Percentiles rank a stretch among this genome's conserved stretches.
Conservation (phyloP, 2,888 invertebrate genomes). For the Ectemnius cavifrons region DNA sequence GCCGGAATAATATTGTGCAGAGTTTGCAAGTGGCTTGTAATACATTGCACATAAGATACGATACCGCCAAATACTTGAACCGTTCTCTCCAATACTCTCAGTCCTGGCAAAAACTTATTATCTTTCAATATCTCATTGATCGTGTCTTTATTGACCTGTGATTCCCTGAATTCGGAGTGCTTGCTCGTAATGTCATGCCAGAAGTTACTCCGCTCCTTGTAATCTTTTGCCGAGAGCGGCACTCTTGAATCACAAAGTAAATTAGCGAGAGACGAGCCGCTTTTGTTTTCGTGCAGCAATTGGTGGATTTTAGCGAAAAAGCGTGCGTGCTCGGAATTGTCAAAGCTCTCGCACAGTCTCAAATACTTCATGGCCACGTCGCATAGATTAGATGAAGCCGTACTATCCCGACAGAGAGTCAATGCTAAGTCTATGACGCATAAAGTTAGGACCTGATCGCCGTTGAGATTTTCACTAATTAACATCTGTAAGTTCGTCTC, state of each 20-base stretch:
- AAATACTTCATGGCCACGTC: constrained; percentile 72
- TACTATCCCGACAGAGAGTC: constrained; percentile 62
- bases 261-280: constrained; percentile 48
- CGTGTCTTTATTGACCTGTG: constrained; percentile 30
- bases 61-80: constrained; percentile 53
- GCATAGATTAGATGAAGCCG: constrained; percentile 66
- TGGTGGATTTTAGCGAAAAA: constrained; percentile 64
- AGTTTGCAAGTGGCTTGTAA: constrained; percentile 64
- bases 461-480: constrained; percentile 45
- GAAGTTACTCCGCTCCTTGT: constrained; percentile 62
- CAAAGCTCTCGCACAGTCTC: constrained; percentile 58
- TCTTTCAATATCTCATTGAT: constrained; percentile 29
- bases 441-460: constrained; percentile 67
- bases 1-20: constrained; percentile 64
- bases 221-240: constrained; percentile 63
- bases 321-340: constrained; percentile 55
- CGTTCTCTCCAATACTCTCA: constrained; percentile 57
- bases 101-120: constrained; percentile 38
- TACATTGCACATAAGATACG: constrained; percentile 61
- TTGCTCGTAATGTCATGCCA: constrained; percentile 63
- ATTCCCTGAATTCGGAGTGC: constrained; percentile 43
- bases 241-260: constrained; percentile 66
- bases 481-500: constrained; percentile 62
- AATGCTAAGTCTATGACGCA: constrained; percentile 72
- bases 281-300: constrained; percentile 61